Evolutionary conservation across 1,140 invertebrate species (phyloP).

Genomic region (Papilio polytes): DNA sequence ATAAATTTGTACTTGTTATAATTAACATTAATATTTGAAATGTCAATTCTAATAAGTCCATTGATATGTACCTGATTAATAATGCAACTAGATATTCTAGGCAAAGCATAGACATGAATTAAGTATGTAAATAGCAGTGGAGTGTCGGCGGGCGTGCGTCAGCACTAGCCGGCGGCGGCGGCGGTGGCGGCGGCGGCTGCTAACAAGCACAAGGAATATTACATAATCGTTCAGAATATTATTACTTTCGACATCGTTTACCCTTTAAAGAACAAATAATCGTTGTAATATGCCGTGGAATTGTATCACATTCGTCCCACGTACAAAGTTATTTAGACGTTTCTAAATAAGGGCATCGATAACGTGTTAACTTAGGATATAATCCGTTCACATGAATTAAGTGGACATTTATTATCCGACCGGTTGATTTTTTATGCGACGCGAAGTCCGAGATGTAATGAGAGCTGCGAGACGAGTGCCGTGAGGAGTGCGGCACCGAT

Average conservation of each 20-base stretch:
- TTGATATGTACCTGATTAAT: background rate
- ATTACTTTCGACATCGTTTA: conserved; percentile 32
- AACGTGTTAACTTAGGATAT: conserved; percentile 6
- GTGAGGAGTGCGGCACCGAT: background rate
- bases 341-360: conserved; percentile 29
- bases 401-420: conserved; percentile 7
- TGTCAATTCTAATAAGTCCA: no score
- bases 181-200: background rate
- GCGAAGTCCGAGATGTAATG: background rate
- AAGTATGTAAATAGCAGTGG: background rate
- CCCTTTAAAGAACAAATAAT: conserved; percentile 34
- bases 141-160: background rate
- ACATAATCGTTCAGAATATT: conserved; percentile 14
- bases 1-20: no score
- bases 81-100: background rate
- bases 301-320: conserved; percentile 34
- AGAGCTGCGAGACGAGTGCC: background rate
- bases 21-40: no score
- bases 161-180: background rate
- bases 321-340: conserved; percentile 34
- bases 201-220: conserved; percentile 14
- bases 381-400: conserved; percentile 24
- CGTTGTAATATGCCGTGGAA: conserved; percentile 17
- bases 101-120: background rate
- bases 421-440: conserved; percentile 7